Evolutionary conservation across 2,113 vertebrate species (phyloP), one percentile per base, ranked within the genome.

Genomic region (Pardalotus punctatus): DNA sequence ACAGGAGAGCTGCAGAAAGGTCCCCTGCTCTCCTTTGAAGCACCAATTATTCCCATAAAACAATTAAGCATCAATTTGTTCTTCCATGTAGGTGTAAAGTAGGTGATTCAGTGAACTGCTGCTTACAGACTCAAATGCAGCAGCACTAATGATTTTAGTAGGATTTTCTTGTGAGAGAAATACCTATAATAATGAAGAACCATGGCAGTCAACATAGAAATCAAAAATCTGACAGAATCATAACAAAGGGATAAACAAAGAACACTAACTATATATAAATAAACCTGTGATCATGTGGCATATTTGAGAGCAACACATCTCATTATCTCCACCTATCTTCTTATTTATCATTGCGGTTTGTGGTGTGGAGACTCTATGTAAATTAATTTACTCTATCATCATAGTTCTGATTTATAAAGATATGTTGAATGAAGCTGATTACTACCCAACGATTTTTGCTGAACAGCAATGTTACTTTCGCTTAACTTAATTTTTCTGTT

Each of bases 401-500:
- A 21, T n/a, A 57, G 47, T 81, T 97, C 90, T 92, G 78, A 72
- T 97, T 97, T 89, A 62, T 87, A 77, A 97, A 97, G 80, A 33
- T 77, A 87, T 50, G 35, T 81, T 94, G 94, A 94, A 90, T 92
- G 89, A 96, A 96, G 80, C 69, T 72, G 48, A 83, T 96, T 97
- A 89, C 76, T 93, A 86, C 51, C 45, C 79, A 82, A 51, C 90
- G 93, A 87, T 91, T 97, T 97, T 94, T 96, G 87, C 91, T 94
- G 92, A 97, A 90, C 85, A 86, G 65, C 5, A 29, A 78, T 94
- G 95, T 96, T 96, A 94, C 91, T 86, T 97, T 91, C 81, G 50
- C 90, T 97, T 93, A 95, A 97, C 90, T 93, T 97, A 97, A 94
- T 97, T 98, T 97, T n/a, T 38, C 74, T 93, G 80, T 92, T 95